Evolutionary conservation across 2,797 vertebrate species (phyloP).

Genomic region (Cynopterus sphinx): DNA sequence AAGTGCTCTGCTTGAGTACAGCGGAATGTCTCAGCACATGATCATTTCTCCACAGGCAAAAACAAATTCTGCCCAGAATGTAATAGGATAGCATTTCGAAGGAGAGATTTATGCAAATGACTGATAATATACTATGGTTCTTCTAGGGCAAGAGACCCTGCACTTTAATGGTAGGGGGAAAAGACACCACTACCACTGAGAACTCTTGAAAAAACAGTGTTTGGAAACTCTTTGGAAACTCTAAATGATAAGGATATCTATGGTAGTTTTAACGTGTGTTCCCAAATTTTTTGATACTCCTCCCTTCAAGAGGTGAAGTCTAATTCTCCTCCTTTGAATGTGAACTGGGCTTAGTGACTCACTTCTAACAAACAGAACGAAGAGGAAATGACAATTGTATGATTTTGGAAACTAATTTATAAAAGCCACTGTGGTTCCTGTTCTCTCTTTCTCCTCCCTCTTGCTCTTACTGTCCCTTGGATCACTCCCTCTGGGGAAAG

Average conservation of each 20-base stretch:
- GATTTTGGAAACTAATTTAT: not conserved
- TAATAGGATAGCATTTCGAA: constrained; percentile 63
- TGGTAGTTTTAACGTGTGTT: not conserved
- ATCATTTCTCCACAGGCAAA: constrained; percentile 52
- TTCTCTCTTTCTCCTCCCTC: not conserved
- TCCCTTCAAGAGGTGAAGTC: not conserved
- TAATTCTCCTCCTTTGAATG: not conserved
- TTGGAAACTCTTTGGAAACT: not conserved
- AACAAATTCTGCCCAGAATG: constrained; percentile 69
- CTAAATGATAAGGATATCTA: not conserved
- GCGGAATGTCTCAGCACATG: constrained; percentile 53
- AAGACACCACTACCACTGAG: not conserved
- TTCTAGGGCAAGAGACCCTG: constrained; percentile 65
- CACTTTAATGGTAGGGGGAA: constrained; percentile 56
- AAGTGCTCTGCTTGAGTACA: not conserved
- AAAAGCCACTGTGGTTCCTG: not conserved
- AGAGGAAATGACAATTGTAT: not conserved
- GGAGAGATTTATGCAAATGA: constrained; percentile 70
- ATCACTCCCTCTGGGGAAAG: not conserved
- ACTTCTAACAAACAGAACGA: not conserved
- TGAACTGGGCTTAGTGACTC: not conserved
- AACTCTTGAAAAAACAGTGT: not conserved
- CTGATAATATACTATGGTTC: constrained; percentile 68
- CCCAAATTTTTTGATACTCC: not conserved
- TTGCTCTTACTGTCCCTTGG: not conserved